A percentile compares a stretch with the other conserved stretches of the same genome.
These are phyloP conservation scores for Zingel zingel DNA, from an alignment of 2,113 vertebrate species.

Conservation along the genomic window DNA sequence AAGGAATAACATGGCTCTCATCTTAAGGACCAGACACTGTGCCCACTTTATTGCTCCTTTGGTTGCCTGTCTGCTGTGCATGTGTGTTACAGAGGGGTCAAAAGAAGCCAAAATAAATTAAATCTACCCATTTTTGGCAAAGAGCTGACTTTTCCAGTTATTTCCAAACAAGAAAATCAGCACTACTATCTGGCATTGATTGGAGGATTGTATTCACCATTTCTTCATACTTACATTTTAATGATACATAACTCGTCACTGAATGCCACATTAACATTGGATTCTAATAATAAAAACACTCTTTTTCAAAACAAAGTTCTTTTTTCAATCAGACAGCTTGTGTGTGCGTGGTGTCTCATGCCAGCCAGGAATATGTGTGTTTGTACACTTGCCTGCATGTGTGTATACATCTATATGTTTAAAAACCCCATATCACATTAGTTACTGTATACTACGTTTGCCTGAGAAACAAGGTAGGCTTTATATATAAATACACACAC, in stretches of 20 bases:
- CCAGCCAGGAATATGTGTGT: conserved; percentile 21
- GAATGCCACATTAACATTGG: neutral
- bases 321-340: conserved; percentile 55
- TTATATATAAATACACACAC: no score
- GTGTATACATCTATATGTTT: conserved; percentile 34
- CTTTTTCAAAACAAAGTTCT: conserved; percentile 22
- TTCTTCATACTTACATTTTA: neutral
- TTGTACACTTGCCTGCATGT: conserved; percentile 5
- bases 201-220: conserved; percentile 24
- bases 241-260: neutral
- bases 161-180: conserved; percentile 28
- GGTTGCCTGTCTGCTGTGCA: conserved; percentile 34
- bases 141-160: conserved; percentile 23
- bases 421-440: neutral
- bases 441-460: no score
- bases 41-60: conserved; percentile 66
- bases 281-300: neutral
- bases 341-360: conserved; percentile 23
- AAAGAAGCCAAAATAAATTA: conserved; percentile 49
- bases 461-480: no score
- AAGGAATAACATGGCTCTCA: conserved; percentile 69
- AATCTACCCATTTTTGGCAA: conserved; percentile 31
- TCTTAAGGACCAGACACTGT: conserved; percentile 60
- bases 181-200: conserved; percentile 1
- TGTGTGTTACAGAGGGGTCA: conserved; percentile 24